phyloP scores from a whole-genome alignment of 2,113 vertebrate species.

The Spilogale gracilis region DNA sequence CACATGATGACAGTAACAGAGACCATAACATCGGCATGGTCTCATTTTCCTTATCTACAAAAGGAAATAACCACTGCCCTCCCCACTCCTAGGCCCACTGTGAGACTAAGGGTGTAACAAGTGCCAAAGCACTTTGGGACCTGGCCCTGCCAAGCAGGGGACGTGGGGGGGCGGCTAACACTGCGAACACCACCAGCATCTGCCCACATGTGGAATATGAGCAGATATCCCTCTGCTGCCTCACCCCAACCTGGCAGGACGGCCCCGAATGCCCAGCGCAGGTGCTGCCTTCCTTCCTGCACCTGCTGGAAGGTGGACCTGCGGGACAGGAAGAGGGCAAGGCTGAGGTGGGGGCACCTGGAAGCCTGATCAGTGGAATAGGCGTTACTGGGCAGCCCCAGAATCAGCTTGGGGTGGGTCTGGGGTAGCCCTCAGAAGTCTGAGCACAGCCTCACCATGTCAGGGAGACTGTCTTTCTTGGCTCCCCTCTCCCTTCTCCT shows the following conservation, averaged over 20 bases:
- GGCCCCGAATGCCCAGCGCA: fast-evolving
- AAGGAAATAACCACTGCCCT: background rate
- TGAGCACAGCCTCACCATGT: background rate
- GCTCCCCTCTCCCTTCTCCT: background rate
- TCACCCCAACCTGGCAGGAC: background rate
- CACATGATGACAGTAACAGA: fast-evolving
- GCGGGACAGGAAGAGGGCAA: background rate
- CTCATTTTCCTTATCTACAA: background rate
- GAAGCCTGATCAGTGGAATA: background rate
- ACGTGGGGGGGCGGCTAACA: background rate
- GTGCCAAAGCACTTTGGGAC: background rate
- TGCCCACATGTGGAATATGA: no score
- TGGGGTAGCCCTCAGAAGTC: background rate
- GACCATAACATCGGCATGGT: background rate
- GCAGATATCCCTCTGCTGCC: background rate
- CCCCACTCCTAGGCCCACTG: background rate
- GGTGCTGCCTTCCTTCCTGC: background rate
- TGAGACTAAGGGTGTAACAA: background rate
- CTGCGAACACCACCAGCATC: background rate
- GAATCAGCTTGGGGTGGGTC: background rate
- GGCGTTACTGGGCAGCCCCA: background rate
- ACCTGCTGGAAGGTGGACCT: background rate
- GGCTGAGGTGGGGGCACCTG: background rate
- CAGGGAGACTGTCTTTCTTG: background rate
- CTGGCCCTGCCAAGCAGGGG: background rate